Percentiles rank a stretch among this genome's conserved stretches.
These are phyloP conservation scores for Peromyscus melanophrys DNA, from an alignment of 2,797 vertebrate species.

Conservation along the genomic window DNA sequence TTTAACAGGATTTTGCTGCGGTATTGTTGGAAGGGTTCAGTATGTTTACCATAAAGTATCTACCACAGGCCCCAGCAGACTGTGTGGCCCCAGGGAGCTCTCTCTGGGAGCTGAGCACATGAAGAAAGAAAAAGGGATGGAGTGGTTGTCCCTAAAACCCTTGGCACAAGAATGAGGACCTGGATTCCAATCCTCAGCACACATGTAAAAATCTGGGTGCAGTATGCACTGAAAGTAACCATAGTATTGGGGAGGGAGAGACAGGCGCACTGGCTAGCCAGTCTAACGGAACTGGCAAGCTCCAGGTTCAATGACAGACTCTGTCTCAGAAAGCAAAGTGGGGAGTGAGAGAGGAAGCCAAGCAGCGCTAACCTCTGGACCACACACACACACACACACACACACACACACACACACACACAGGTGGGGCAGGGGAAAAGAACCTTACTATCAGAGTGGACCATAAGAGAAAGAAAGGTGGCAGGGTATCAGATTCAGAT, in stretches of 20 bases:
- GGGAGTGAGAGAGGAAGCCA: neutral
- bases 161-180: neutral
- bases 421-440: neutral
- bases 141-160: neutral
- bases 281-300: neutral
- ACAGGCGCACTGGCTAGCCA: neutral
- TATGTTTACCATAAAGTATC: neutral
- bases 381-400: neutral
- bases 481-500: neutral
- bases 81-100: too few relatives aligned
- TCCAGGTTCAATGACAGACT: neutral
- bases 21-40: neutral
- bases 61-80: neutral
- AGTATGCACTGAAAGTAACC: neutral
- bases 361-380: neutral
- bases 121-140: neutral
- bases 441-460: neutral
- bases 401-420: neutral
- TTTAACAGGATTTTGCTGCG: neutral
- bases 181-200: accelerated
- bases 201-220: neutral
- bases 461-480: neutral
- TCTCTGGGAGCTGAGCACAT: neutral
- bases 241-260: neutral
- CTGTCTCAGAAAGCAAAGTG: neutral